phyloP scores from a whole-genome alignment of 92 coral and sea anemone genomes.

The Porites rus region DNA sequence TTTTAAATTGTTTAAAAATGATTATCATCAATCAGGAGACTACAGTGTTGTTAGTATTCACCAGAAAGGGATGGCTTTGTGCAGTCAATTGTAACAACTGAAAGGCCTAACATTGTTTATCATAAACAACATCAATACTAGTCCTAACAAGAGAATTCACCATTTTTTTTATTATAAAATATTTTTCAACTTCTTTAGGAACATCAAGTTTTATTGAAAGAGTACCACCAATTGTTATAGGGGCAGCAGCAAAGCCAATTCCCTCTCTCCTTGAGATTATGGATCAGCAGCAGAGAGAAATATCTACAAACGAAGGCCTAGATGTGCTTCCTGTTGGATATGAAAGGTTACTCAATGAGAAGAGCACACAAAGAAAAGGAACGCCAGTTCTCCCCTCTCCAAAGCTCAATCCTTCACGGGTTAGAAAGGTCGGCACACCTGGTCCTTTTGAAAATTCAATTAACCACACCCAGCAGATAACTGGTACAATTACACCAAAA shows the following conservation, averaged over 20 bases:
- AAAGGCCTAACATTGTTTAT: no score
- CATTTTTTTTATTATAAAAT: no score
- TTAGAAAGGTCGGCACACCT: constrained; percentile 27
- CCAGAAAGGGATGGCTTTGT: no score
- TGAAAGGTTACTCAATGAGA: not conserved
- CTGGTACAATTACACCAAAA: not conserved
- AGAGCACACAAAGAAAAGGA: not conserved
- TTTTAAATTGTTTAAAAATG: no score
- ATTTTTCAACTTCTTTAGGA: no score
- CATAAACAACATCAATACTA: no score
- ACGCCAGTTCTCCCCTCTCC: not conserved
- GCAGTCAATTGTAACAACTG: no score
- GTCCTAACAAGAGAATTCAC: no score
- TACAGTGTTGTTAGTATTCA: no score
- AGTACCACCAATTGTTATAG: no score
- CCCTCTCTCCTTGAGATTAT: constrained; percentile 11
- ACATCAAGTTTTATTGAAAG: no score
- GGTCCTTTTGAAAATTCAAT: constrained; percentile 69
- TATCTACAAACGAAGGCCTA: not conserved
- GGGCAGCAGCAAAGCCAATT: not conserved
- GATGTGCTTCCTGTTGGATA: not conserved
- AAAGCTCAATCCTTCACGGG: not conserved
- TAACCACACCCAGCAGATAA: constrained; percentile 28
- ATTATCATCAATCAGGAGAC: no score
- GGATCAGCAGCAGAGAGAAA: constrained; percentile 24